phyloP scores from a whole-genome alignment of 1,140 invertebrate genomes.

The Holcopasites calliopsidis region DNA sequence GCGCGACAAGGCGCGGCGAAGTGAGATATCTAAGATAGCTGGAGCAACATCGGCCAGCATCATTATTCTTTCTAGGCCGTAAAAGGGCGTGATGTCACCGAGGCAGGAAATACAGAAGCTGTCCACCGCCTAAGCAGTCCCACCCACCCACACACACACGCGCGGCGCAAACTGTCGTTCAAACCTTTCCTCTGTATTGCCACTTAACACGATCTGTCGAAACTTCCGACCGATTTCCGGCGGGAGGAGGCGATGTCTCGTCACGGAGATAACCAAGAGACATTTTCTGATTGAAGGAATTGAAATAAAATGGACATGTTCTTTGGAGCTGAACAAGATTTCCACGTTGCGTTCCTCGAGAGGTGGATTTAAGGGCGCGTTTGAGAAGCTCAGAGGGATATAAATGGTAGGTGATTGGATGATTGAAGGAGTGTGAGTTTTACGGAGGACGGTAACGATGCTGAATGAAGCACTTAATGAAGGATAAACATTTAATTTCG shows the following conservation, averaged over 20 bases:
- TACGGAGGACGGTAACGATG: too few species aligned
- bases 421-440: too few species aligned
- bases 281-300: neutral
- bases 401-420: too few species aligned
- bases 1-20: constrained; percentile 42
- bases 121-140: constrained; percentile 46
- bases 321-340: neutral
- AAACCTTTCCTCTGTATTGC: constrained; percentile 18
- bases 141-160: constrained; percentile 32
- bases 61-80: constrained; percentile 49
- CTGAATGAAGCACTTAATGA: too few species aligned
- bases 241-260: neutral
- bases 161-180: constrained; percentile 24
- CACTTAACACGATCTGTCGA: constrained; percentile 19
- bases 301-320: neutral
- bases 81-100: constrained; percentile 54
- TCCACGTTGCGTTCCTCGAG: too few species aligned
- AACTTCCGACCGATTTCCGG: constrained; percentile 7
- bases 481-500: too few species aligned
- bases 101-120: constrained; percentile 52
- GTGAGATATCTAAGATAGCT: constrained; percentile 65
- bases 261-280: neutral
- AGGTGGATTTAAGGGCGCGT: too few species aligned
- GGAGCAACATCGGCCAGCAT: constrained; percentile 49
- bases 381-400: too few species aligned